Base-by-base conservation (phyloP, 2,113 vertebrate genomes). In the Tachysurus vachellii region DNA sequence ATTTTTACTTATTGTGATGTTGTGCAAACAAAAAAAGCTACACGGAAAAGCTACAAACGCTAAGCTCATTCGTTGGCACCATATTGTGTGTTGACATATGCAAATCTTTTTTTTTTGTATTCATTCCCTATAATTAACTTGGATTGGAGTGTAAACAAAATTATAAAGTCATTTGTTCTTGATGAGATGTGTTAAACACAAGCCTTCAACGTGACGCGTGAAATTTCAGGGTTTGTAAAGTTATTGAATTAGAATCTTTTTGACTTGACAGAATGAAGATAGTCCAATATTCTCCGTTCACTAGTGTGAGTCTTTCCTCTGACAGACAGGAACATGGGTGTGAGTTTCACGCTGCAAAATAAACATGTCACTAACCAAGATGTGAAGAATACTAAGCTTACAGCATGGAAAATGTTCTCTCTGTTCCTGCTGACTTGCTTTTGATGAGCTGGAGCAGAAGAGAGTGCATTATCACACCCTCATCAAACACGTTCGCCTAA, bases 331-430 rank as follows among this genome's bases (percentile, higher is more conserved):
- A 79, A 79, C 53, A 56, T 16, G 47, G 28, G 68, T 79, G 64
- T 36, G 59, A 54, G 54, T 71, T 76, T 81, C 85, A 56, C 54
- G 14, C 19, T 79, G 70, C 73, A 59, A 87, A 76, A 87, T 75
- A 85, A 76, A 85, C 83, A 71, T 82, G 54, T 89, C 87, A 88
- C 21, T 31, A 80, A 73, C 21, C 19, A 31, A 54, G 76, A 62
- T 28, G 12, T 80, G 28, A 80, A 57, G 28, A 80, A 59, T 31
- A 56, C 50, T 14, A 19, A 56, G 53, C 76, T 56, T 56, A 16
- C 53, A 56, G 76, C n/a, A 23, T 42, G 28, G 4, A 36, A 80
- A 80, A 17, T 80, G 16, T 16, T 80, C 11, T 54, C 62, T 80
- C 77, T 19, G 10, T 73, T n/a, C 26, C 31, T 23, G 31, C 56